Evolutionary conservation across 2,797 vertebrate species (phyloP).

Genomic region (Alfaro cultratus): DNA sequence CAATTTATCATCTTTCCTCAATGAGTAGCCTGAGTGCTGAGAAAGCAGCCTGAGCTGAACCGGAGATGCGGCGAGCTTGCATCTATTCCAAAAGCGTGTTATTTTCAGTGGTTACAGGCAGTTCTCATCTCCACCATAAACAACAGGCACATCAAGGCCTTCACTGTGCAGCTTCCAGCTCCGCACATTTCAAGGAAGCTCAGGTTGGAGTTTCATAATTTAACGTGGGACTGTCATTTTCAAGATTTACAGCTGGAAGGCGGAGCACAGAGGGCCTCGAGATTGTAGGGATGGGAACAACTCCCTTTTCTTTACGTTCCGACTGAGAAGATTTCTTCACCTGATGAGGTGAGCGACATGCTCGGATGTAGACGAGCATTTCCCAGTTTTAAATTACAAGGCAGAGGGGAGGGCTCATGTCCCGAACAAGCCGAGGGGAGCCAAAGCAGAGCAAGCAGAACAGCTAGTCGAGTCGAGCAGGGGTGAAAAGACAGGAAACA

Average conservation of each 20-base stretch:
- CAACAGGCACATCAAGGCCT: conserved; percentile 14
- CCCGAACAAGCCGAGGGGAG: conserved; percentile 63
- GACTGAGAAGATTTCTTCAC: conserved; percentile 26
- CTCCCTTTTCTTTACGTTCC: conserved; percentile 12
- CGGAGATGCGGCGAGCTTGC: conserved; percentile 56
- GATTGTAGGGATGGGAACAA: conserved; percentile 29
- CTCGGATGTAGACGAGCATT: conserved; percentile 67
- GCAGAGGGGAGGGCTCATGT: conserved; percentile 39
- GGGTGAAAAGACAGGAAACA: conserved; percentile 78
- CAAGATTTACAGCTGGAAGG: conserved; percentile 3
- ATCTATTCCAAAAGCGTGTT: conserved; percentile 36
- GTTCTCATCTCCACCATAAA: conserved; percentile 48
- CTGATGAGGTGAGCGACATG: conserved; percentile 66
- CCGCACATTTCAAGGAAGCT: conserved; percentile 21
- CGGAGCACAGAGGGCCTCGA: neutral
- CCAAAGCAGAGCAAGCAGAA: conserved; percentile 60
- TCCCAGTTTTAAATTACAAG: conserved; percentile 71
- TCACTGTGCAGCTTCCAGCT: conserved; percentile 27
- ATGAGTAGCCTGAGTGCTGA: conserved; percentile 39
- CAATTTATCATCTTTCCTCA: conserved; percentile 67
- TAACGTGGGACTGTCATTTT: neutral
- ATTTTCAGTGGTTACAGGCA: conserved; percentile 56
- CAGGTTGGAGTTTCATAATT: neutral
- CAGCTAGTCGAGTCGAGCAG: conserved; percentile 43
- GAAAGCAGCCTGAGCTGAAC: conserved; percentile 39